These are phyloP conservation scores for Ormia ochracea DNA, from an alignment of 2,888 invertebrate genomes.

Conservation along the genomic window DNA sequence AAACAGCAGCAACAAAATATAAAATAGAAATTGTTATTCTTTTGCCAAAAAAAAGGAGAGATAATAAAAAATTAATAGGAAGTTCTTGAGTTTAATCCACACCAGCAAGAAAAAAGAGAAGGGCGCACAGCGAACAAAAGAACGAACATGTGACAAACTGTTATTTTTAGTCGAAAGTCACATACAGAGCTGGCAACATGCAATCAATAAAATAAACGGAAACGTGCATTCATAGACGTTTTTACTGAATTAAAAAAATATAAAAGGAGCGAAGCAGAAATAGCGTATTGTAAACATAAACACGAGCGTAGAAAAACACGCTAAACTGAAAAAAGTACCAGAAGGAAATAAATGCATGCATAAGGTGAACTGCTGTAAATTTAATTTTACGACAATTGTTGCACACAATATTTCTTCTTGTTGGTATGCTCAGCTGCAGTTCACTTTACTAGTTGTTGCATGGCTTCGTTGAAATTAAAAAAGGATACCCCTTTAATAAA, in stretches of 20 bases:
- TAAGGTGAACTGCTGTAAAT: constrained; percentile 18
- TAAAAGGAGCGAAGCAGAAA: not conserved
- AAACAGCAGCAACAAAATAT: not conserved
- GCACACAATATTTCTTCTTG: constrained; percentile 33
- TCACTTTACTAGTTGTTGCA: too few species aligned
- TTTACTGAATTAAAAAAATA: not conserved
- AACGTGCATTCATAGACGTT: not conserved
- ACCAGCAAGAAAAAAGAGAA: not conserved
- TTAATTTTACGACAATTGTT: constrained; percentile 32
- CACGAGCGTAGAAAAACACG: not conserved
- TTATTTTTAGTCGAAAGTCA: not conserved
- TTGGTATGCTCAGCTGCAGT: not conserved
- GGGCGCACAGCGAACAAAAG: not conserved
- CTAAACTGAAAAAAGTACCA: not conserved
- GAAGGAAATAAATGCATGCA: not conserved
- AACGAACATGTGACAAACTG: not conserved
- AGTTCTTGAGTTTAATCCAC: not conserved
- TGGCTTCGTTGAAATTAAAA: too few species aligned
- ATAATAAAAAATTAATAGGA: constrained; percentile 21
- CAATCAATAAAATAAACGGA: not conserved
- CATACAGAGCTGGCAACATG: not conserved
- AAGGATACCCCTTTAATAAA: too few species aligned
- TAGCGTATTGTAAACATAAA: not conserved
- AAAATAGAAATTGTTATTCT: constrained; percentile 16
- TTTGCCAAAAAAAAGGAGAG: constrained; percentile 17